phyloP scores from a whole-genome alignment of 2,113 vertebrate genomes.

The Lucifuga dentata region DNA sequence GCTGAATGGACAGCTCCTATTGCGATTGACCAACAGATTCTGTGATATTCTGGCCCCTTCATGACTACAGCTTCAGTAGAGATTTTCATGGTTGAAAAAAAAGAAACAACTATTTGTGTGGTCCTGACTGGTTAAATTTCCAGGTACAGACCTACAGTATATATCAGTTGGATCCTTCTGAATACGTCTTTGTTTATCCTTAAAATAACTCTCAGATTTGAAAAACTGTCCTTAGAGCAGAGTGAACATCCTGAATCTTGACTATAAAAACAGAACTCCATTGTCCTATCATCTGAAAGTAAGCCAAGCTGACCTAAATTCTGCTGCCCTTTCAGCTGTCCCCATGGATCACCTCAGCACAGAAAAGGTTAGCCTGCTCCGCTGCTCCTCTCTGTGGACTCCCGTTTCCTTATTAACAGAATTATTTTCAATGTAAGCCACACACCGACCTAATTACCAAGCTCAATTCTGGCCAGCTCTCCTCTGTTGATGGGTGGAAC shows the following conservation, averaged over 20 bases:
- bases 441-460: constrained; percentile 78
- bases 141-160: neutral
- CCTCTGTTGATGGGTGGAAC: constrained; percentile 74
- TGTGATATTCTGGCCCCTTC: too few species aligned
- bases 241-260: neutral
- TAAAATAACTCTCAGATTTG: neutral
- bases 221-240: neutral
- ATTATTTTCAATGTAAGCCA: constrained; percentile 80
- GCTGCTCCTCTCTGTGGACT: constrained; percentile 58
- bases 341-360: constrained; percentile 65
- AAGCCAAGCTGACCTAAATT: constrained; percentile 65
- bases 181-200: neutral
- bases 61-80: too few species aligned
- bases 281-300: constrained; percentile 44
- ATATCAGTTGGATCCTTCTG: neutral
- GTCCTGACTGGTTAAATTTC: neutral
- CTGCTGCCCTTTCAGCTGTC: constrained; percentile 48
- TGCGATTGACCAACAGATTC: too few species aligned
- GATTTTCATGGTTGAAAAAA: too few species aligned
- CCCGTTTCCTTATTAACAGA: constrained; percentile 76
- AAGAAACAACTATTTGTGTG: neutral
- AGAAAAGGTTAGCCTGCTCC: constrained; percentile 68
- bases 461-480: constrained; percentile 74
- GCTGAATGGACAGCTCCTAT: constrained; percentile 56
- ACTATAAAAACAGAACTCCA: constrained; percentile 6